Percentiles rank a stretch among this genome's conserved stretches.
phyloP scores from a whole-genome alignment of 2,888 invertebrate genomes.

The Kryphioiulus occultus region DNA sequence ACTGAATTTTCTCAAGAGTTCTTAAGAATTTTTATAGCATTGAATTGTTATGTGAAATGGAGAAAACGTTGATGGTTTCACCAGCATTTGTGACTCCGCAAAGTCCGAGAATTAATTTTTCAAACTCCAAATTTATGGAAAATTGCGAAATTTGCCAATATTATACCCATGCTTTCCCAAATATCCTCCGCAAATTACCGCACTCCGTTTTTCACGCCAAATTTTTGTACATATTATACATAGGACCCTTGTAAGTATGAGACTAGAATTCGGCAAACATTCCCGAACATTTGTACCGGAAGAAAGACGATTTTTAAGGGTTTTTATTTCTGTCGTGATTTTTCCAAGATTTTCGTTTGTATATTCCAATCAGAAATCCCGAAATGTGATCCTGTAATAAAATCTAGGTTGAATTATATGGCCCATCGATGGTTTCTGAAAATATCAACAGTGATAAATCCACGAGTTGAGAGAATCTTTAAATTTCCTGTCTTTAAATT shows the following conservation, averaged over 20 bases:
- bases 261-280: conserved; percentile 30
- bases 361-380: conserved; percentile 12
- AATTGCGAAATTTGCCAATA: neutral
- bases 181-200: neutral
- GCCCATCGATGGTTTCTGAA: neutral
- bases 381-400: conserved; percentile 14
- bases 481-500: too few species aligned
- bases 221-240: conserved; percentile 14
- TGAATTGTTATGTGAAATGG: neutral
- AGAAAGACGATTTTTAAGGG: conserved; percentile 14
- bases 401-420: neutral
- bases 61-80: neutral
- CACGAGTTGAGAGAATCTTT: too few species aligned
- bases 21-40: too few species aligned
- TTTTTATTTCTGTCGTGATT: conserved; percentile 25
- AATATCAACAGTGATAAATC: too few species aligned
- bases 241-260: conserved; percentile 16
- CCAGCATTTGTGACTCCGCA: neutral
- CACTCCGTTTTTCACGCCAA: neutral
- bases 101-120: neutral
- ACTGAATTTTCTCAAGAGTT: neutral
- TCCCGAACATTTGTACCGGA: conserved; percentile 31
- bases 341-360: conserved; percentile 25
- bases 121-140: neutral
- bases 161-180: neutral